Evolutionary conservation across 2,113 vertebrate species (phyloP).

Genomic region (Pterocles burchelli): DNA sequence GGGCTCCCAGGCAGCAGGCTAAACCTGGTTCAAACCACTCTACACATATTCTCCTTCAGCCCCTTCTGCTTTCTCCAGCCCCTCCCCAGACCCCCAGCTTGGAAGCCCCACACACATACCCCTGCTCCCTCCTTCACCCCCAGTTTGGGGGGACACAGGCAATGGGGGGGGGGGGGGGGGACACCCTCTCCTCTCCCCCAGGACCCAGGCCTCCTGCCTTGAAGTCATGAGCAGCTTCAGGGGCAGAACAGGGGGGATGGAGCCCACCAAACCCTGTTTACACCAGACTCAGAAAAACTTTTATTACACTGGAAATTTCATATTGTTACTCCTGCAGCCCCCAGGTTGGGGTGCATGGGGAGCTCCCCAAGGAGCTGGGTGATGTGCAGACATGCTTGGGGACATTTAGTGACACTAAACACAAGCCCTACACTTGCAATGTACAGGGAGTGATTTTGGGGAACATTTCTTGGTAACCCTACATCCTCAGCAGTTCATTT

Average conservation of each 20-base stretch:
- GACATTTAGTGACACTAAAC: not conserved
- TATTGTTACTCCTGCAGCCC: not conserved
- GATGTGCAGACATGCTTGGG: rapidly evolving
- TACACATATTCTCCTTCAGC: too few species aligned
- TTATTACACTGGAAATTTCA: rapidly evolving
- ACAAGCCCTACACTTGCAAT: rapidly evolving
- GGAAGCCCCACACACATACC: too few species aligned
- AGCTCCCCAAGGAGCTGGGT: not conserved
- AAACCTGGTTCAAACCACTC: not conserved
- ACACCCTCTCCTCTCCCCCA: not conserved
- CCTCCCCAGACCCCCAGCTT: too few species aligned
- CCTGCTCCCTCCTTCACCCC: not conserved
- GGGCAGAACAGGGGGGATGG: rapidly evolving
- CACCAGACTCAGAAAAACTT: rapidly evolving
- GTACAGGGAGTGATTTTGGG: not conserved
- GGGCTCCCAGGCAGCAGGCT: not conserved
- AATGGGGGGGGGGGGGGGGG: too few species aligned
- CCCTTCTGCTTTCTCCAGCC: not conserved
- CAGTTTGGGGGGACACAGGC: not conserved
- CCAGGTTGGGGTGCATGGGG: not conserved
- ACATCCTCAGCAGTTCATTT: not conserved
- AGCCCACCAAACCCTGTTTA: not conserved
- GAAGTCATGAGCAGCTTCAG: not conserved
- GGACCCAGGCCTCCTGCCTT: rapidly evolving
- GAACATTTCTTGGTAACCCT: too few species aligned